phyloP scores from a whole-genome alignment of 2,888 invertebrate species.

The Sinelater perroti region DNA sequence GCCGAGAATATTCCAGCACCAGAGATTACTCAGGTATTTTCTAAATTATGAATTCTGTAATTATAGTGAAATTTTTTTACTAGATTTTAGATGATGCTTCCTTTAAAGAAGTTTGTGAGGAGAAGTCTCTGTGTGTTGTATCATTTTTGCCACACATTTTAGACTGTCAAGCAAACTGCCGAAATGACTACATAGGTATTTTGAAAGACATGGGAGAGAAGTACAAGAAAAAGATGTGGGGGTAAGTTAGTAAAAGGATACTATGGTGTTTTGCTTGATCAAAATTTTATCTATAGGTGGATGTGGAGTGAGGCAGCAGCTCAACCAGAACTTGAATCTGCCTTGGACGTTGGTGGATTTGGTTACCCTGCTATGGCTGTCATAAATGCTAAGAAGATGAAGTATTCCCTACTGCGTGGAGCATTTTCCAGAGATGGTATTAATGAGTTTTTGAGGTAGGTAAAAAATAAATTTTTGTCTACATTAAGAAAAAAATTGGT shows the following conservation, averaged over 20 bases:
- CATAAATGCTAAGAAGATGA: constrained; percentile 95
- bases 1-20: constrained; percentile 90
- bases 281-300: constrained; percentile 78
- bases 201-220: constrained; percentile 83
- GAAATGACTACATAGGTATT: constrained; percentile 80
- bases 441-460: constrained; percentile 86
- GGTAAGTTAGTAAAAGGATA: too few species aligned
- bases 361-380: constrained; percentile 99
- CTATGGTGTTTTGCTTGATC: too few species aligned
- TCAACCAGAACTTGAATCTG: constrained; percentile 84
- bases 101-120: constrained; percentile 79
- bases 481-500: not conserved
- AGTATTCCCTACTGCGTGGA: constrained; percentile 91
- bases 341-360: constrained; percentile 95
- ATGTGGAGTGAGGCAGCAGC: constrained; percentile 93
- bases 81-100: constrained; percentile 64
- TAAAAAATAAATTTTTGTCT: too few species aligned
- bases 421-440: constrained; percentile 95
- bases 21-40: constrained; percentile 77
- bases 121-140: constrained; percentile 89
- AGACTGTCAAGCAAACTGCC: constrained; percentile 92
- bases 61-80: constrained; percentile 9
- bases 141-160: constrained; percentile 93
- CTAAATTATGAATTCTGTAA: not conserved
- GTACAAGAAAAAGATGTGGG: constrained; percentile 94